Base-by-base conservation (phyloP, 1,140 invertebrate genomes). In the Drosophila persimilis region DNA sequence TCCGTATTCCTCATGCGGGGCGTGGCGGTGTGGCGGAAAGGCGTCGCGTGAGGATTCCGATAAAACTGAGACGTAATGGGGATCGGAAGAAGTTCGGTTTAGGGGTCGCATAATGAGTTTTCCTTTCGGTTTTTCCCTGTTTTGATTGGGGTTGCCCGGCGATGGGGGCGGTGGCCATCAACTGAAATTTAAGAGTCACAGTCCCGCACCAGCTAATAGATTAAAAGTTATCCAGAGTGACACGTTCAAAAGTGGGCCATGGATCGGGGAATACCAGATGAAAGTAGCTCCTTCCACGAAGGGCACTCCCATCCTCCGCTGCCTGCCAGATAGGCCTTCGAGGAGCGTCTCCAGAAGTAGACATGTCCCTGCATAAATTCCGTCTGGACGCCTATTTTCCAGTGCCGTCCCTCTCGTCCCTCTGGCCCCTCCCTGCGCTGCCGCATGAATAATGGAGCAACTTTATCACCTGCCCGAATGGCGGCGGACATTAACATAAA, bases 11-110 rank as follows among this genome's bases (percentile, higher is more conserved):
- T 17, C 17, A 17, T 26, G 52, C 35, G 13, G n/a, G 56, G 0
- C 24, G 24, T 26, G 24, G 43, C 39, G 64, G 47, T 64, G 74
- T 70, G 50, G 52, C 67, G 7, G 29, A 39, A 39, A 13, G 39
- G n/a, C 20, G 47, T 77, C 77, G 76, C 80, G 80, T 84, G 80
- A 56, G 47, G 71, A 61, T 80, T 79, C 69, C 83, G 80, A 83
- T 78, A 88, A 88, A 85, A 86, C 71, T 85, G 73, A 85, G 81
- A 86, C 73, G 69, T 80, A 85, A 85, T 80, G 29, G 57, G 22
- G 45, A 45, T 58, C 17, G 55, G 39, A 66, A 53, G 56, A 53
- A 51, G 26, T 35, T 47, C 63, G 29, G 55, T 24, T 48, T 54
- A 58, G 70, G 70, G 60, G 51, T 75, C 69, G 63, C 59, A 81